Base-by-base conservation (phyloP, 2,797 vertebrate species). In the Lepilemur septentrionalis region DNA sequence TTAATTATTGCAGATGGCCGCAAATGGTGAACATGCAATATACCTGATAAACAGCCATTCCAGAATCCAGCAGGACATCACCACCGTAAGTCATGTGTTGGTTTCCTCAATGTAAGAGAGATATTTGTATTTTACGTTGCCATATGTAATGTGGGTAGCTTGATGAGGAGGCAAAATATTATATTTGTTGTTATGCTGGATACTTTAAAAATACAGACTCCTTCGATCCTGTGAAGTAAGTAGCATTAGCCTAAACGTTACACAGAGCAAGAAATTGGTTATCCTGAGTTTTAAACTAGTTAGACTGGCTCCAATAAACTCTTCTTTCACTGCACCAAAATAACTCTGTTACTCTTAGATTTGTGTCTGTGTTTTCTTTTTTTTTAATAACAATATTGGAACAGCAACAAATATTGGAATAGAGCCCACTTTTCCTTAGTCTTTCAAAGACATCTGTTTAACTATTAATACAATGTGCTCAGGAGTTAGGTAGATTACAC, bases 61-160 rank as follows among this genome's bases (percentile, higher is more conserved):
- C 18, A 57, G 57, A 81, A 89, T 88, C 86, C 82, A 75, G 73
- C 28, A 93, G 72, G 28, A 50, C 59, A 50, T 18, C 41, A 65
- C 35, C n/a, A 55, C 65, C 2, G 13, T 0, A 30, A 95, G 32
- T 95, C 79, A 93, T 55, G 13, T 91, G 86, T 91, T 97, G 48
- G 88, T 87, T 91, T 97, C 32, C 46, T 84, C 63, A 22, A 69
- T 17, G n/a, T 14, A 92, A 85, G 57, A 93, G 69, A 52, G 57
- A 32, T 67, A 84, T 90, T 94, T 94, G 10, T 82, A 86, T 30
- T 96, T 70, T 89, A 52, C 78, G 8, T 69, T 90, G 63, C 82
- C 72, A 13, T 55, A 18, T 48, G 2, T 90, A 92, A 91, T 97
- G 28, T 38, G 7, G 9, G 17, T 25, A 4, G 1, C 41, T 78